Conservation (phyloP, 2,113 vertebrate species). For the Saimiri boliviensis region DNA sequence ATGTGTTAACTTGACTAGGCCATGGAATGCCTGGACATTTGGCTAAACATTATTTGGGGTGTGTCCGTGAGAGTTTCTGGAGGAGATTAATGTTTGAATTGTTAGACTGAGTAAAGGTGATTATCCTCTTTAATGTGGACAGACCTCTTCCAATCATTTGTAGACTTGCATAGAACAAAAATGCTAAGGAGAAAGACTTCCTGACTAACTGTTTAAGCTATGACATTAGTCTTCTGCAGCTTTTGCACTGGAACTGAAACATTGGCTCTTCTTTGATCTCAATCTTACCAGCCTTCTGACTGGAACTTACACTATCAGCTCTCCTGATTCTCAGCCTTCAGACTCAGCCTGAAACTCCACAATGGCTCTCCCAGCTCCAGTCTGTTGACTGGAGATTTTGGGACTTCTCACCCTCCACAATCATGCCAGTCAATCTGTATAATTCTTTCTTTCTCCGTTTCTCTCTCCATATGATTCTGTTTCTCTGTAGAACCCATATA, state of each 20-base stretch:
- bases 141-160: neutral
- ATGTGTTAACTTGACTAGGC: neutral
- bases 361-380: neutral
- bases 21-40: neutral
- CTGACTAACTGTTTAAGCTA: neutral
- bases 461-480: neutral
- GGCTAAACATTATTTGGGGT: neutral
- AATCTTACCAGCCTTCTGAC: neutral
- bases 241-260: neutral
- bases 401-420: neutral
- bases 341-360: neutral
- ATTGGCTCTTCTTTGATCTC: neutral
- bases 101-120: neutral
- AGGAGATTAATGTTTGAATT: neutral
- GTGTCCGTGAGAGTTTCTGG: neutral
- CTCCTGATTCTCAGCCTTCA: neutral
- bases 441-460: neutral
- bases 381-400: neutral
- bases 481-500: neutral
- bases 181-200: neutral
- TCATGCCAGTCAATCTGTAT: neutral
- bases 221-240: neutral
- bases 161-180: neutral
- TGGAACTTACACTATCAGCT: too few species aligned
- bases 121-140: neutral